Base-by-base conservation (phyloP, 1,140 invertebrate species). In the Battus philenor region DNA sequence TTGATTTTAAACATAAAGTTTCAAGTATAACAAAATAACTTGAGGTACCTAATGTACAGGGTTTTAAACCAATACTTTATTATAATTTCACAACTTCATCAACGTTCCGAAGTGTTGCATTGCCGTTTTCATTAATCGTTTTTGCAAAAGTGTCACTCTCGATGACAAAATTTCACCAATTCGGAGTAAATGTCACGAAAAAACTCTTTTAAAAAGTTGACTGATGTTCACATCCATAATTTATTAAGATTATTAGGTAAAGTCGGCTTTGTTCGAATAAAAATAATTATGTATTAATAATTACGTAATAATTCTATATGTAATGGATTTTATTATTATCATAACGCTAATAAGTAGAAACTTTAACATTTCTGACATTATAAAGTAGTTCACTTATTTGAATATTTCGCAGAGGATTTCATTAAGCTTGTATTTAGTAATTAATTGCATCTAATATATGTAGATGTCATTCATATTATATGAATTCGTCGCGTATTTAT, bases 141-240 rank as follows among this genome's bases (percentile, higher is more conserved):
- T 7, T 22, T 22, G 20, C 36, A 26, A 39, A 39, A n/a, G 36
- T 39, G 36, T 39, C 36, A 39, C 22, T 39, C 1, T n/a, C n/a
- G 10, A 10, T 26, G 10, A 11, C 12, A 24, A 26, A 4, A n/a
- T 15, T 8, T 12, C 8, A 8, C 10, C 1, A 39, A 15, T 2
- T 24, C 8, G 1, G 20, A 13, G 15, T 15, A 15, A 13, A 16
- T 1, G 15, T 8, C 17, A 38, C 3, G 1, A 4, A 12, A 11
- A n/a, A 41, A 16, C 8, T 22, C 15, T 8, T 16, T 10, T 15
- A 15, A 26, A 6, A n/a, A 9, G 11, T 0, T 22, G 31, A 55
- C 44, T 47, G 32, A 31, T 38, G 47, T 55, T 50, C 38, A 49
- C 53, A 55, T 55, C 47, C 32, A 22, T 18, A 36, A 15, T 6